Evolutionary conservation across 2,113 vertebrate species (phyloP).

Genomic region (Bufo bufo): DNA sequence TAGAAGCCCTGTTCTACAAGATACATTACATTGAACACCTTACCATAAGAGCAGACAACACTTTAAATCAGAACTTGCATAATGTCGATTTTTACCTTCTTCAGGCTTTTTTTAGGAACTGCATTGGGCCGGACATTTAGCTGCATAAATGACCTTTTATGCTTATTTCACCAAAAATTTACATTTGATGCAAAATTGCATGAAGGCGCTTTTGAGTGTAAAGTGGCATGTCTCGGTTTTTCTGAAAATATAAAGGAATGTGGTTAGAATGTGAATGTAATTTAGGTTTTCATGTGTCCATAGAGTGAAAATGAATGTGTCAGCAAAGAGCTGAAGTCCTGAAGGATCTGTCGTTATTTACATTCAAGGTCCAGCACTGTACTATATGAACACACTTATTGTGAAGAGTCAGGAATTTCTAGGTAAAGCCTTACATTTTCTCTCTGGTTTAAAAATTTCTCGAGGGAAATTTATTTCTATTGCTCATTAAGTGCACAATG

Average conservation of each 20-base stretch:
- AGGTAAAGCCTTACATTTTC: not conserved
- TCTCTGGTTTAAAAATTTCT: not conserved
- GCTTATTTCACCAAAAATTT: not conserved
- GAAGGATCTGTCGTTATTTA: not conserved
- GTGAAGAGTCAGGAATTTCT: not conserved
- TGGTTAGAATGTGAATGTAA: not conserved
- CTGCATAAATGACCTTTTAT: no score
- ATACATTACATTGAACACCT: no score
- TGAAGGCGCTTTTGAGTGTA: not conserved
- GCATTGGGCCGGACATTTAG: no score
- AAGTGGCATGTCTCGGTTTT: not conserved
- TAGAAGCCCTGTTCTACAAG: no score
- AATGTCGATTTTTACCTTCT: no score
- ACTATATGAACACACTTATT: not conserved
- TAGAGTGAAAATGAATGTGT: not conserved
- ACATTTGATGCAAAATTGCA: not conserved
- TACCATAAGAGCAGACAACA: no score
- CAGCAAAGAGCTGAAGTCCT: not conserved
- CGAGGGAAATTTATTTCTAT: not conserved
- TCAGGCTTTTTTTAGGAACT: no score
- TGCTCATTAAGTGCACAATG: not conserved
- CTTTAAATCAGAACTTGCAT: no score
- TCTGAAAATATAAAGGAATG: not conserved
- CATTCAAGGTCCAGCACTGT: not conserved
- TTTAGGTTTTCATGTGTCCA: not conserved